Evolutionary conservation across 2,797 vertebrate species (phyloP).

Genomic region (Mycteria americana): DNA sequence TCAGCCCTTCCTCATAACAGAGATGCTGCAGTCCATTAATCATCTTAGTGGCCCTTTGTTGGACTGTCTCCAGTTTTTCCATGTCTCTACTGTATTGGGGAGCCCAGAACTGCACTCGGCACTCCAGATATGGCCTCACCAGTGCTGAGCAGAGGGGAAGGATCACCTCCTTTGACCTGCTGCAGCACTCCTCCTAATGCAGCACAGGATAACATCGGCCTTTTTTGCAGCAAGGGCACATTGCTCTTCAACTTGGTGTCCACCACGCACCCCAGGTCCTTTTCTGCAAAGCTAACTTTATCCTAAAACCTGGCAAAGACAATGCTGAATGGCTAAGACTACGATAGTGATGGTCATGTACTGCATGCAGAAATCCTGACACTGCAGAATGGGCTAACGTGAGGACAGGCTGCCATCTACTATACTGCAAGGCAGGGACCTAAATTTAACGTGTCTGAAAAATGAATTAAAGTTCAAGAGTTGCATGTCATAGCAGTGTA

Average conservation of each 20-base stretch:
- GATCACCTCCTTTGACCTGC: not conserved
- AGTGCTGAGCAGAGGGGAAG: not conserved
- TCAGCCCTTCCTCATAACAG: not conserved
- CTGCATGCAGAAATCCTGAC: not conserved
- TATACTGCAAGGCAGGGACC: not conserved
- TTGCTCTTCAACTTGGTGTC: not conserved
- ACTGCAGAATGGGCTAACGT: not conserved
- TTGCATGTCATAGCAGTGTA: not conserved
- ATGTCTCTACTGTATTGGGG: not conserved
- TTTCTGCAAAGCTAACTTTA: not conserved
- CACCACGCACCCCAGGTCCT: not conserved
- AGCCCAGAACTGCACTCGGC: not conserved
- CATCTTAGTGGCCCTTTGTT: not conserved
- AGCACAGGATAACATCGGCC: not conserved
- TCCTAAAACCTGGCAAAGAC: not conserved
- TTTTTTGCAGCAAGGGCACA: not conserved
- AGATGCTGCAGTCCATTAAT: not conserved
- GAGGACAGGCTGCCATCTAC: not conserved
- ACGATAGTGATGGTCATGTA: accelerated
- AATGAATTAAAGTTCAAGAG: not conserved
- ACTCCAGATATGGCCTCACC: not conserved
- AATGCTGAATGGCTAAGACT: not conserved
- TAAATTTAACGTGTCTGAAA: not conserved
- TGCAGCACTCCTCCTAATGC: not conserved
- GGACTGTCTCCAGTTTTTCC: too few relatives aligned